Conservation (phyloP, 2,113 vertebrate species). For the Eubucco bourcierii region DNA sequence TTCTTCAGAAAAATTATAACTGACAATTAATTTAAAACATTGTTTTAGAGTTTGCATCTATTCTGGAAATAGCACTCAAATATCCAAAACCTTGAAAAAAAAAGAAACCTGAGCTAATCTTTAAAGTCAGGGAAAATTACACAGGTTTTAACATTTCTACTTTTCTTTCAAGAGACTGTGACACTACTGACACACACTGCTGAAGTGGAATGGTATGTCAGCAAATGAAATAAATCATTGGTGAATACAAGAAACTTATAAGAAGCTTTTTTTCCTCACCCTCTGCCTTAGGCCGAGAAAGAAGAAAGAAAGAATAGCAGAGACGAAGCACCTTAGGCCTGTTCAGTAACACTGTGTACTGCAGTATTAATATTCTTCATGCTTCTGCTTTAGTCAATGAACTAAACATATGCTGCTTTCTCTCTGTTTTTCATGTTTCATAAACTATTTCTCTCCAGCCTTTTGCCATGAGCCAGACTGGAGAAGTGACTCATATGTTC, state of each 20-base stretch:
- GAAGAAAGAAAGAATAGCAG: not conserved
- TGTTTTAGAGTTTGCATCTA: not conserved
- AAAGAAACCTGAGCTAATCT: not conserved
- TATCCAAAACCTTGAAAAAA: not conserved
- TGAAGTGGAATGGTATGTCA: not conserved
- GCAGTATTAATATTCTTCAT: not conserved
- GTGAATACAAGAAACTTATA: not conserved
- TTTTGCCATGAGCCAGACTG: slow-evolving; percentile 7
- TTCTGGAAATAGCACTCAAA: not conserved
- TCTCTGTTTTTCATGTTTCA: not conserved
- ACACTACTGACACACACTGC: not conserved
- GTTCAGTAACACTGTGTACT: not conserved
- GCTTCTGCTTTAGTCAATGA: not conserved
- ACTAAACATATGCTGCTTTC: not conserved
- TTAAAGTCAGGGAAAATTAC: not conserved
- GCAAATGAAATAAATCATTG: not conserved
- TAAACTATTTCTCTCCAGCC: not conserved
- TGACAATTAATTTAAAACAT: not conserved
- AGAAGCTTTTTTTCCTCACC: rapidly evolving
- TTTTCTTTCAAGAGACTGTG: not conserved
- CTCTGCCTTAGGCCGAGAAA: not conserved
- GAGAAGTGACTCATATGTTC: slow-evolving; percentile 31
- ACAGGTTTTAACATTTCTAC: not conserved
- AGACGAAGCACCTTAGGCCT: not conserved
- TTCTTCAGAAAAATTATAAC: not conserved